phyloP scores from a whole-genome alignment of 2,888 invertebrate genomes.

The Lasius fuliginosus region DNA sequence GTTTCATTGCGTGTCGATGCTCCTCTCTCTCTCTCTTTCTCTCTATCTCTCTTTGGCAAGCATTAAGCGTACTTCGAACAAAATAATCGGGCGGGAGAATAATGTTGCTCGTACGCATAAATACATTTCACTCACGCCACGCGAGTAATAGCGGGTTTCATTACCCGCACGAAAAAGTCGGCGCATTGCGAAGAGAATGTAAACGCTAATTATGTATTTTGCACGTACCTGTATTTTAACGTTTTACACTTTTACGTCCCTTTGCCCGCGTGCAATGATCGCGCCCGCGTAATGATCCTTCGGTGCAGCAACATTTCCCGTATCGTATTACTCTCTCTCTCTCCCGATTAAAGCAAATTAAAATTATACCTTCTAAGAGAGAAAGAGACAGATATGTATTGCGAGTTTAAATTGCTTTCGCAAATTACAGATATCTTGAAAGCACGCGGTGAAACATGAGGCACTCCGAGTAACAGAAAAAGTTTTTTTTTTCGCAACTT shows the following conservation, averaged over 20 bases:
- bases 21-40: constrained; percentile 56
- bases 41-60: constrained; percentile 40
- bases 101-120: constrained; percentile 70
- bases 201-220: constrained; percentile 79
- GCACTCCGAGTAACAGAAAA: background rate
- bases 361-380: constrained; percentile 46
- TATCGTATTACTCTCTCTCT: constrained; percentile 35
- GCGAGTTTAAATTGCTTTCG: constrained; percentile 38
- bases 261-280: constrained; percentile 48
- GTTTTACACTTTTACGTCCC: constrained; percentile 48
- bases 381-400: constrained; percentile 5
- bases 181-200: constrained; percentile 66
- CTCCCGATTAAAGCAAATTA: constrained; percentile 57
- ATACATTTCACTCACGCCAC: constrained; percentile 76
- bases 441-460: constrained; percentile 13
- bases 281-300: constrained; percentile 52
- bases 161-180: constrained; percentile 77
- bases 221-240: constrained; percentile 66
- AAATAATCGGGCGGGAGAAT: constrained; percentile 72
- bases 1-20: constrained; percentile 47
- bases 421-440: constrained; percentile 31
- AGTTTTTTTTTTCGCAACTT: background rate
- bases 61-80: constrained; percentile 63
- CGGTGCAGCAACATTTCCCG: constrained; percentile 39
- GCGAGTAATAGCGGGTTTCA: constrained; percentile 77